Percentiles rank a stretch among this genome's conserved stretches.
These are phyloP conservation scores for Apeltes quadracus DNA, from an alignment of 2,113 vertebrate genomes.

Conservation along the genomic window DNA sequence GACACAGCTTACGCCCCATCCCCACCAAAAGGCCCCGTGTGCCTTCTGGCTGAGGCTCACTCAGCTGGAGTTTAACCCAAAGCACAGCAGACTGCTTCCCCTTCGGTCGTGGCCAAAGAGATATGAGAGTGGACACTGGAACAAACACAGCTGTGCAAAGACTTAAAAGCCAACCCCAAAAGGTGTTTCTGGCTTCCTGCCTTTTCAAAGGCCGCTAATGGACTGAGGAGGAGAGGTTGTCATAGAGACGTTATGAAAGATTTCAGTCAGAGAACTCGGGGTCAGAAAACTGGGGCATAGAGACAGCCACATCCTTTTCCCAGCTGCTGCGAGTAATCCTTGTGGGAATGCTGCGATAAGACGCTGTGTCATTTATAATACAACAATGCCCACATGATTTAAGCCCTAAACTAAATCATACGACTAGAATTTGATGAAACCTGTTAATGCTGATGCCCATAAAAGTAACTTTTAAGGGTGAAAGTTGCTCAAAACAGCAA, in stretches of 20 bases:
- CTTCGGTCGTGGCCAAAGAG: too few species aligned
- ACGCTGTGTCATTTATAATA: background rate
- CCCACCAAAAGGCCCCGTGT: conserved; percentile 30
- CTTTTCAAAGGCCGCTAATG: conserved; percentile 50
- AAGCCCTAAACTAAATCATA: background rate
- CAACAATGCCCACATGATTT: background rate
- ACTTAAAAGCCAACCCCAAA: conserved; percentile 18
- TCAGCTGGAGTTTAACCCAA: conserved; percentile 53
- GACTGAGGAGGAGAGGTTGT: conserved; percentile 36
- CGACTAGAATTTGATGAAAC: background rate
- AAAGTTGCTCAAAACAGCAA: background rate
- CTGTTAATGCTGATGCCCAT: background rate
- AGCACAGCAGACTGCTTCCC: conserved; percentile 4
- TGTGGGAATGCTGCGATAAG: background rate
- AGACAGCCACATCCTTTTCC: conserved; percentile 23
- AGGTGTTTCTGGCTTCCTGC: conserved; percentile 42
- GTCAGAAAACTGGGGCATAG: conserved; percentile 24
- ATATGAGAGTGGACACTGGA: too few species aligned
- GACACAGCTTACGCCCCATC: conserved; percentile 4
- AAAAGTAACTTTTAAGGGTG: background rate
- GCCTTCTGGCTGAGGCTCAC: conserved; percentile 46
- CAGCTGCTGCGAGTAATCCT: conserved; percentile 1
- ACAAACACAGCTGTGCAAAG: conserved; percentile 45
- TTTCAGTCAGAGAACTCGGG: conserved; percentile 13
- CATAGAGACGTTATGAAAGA: conserved; percentile 50